A percentile compares a stretch with the other conserved stretches of the same genome.
Evolutionary conservation across 2,113 vertebrate genomes (phyloP).

Genomic region (Sorex fumeus): DNA sequence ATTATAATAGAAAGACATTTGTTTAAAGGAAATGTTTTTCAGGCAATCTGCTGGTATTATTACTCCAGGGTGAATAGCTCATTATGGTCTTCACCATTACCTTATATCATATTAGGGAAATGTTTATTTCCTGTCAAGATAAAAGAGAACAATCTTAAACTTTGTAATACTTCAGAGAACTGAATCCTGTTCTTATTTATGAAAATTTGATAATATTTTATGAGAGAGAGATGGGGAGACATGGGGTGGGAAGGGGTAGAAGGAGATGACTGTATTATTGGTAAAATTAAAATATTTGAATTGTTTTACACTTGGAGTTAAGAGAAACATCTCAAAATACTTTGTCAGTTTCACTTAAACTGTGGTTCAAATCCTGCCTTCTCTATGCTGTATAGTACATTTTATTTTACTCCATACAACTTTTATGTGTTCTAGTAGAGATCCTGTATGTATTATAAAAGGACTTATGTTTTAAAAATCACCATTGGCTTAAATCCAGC

Average conservation of each 20-base stretch:
- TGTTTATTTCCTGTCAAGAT: constrained; percentile 52
- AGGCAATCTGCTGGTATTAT: constrained; percentile 27
- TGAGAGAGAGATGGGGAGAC: neutral
- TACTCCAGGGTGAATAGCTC: neutral
- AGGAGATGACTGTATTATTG: constrained; percentile 34
- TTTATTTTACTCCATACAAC: constrained; percentile 45
- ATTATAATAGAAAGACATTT: constrained; percentile 39
- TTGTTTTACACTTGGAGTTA: constrained; percentile 58
- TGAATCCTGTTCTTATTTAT: constrained; percentile 49
- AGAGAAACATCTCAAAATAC: neutral
- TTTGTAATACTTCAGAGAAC: constrained; percentile 51
- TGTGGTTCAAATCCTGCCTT: constrained; percentile 37
- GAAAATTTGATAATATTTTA: constrained; percentile 60
- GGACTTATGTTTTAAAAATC: constrained; percentile 9
- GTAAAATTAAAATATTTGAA: constrained; percentile 60
- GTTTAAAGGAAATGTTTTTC: constrained; percentile 41
- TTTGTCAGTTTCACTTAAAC: constrained; percentile 40
- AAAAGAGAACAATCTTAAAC: neutral
- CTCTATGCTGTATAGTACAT: constrained; percentile 4
- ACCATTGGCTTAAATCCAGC: constrained; percentile 30
- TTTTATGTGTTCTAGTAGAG: neutral
- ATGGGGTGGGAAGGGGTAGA: neutral
- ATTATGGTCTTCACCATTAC: constrained; percentile 45
- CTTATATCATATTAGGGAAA: constrained; percentile 51
- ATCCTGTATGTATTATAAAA: constrained; percentile 27